Base-by-base conservation (phyloP, 2,797 vertebrate genomes). In the Bradypus variegatus region DNA sequence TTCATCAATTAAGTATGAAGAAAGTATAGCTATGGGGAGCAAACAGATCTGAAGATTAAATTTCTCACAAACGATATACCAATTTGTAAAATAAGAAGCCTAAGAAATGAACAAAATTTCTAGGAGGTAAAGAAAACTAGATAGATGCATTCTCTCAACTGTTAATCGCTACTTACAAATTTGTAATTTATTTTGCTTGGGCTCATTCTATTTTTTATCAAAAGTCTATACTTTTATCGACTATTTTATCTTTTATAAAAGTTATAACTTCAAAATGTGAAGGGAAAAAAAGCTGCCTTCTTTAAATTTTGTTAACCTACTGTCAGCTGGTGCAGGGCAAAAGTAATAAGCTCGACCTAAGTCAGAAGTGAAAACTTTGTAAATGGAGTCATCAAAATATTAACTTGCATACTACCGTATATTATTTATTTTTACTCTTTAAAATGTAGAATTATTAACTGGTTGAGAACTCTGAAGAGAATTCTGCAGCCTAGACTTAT, bases 381-480 rank as follows among this genome's bases (percentile, higher is more conserved):
- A 13, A 6, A 31, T 1, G 23, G 33, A 31, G 48, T 14, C 41
- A 33, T 7, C 23, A 9, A 72, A 25, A n/a, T 1, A 25, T 50
- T 15, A 1, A 7, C 25, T 1, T 14, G 14, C 31, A 5, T 18
- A 5, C 23, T 2, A 7, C 33, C 38, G 29, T 15, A 31, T 3
- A 6, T 6, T 8, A 36, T n/a, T 58, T 15, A 50, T 60, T 50
- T 29, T 15, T 11, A 6, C 16, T 11, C 60, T 2, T 58, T 11
- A 36, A 45, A 21, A 45, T n/a, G 27, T 6, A 38, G 25, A 23
- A n/a, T 29, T 31, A 69, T 6, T 2, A 15, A 45, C 3, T 48
- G 27, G 23, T 5, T 60, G 36, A 6, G 9, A 48, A 69, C 16
- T 23, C 18, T 1, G 25, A 31, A 82, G n/a, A 55, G 27, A 18